Conservation (phyloP, 2,888 invertebrate species). For the Dryobotodes eremita region DNA sequence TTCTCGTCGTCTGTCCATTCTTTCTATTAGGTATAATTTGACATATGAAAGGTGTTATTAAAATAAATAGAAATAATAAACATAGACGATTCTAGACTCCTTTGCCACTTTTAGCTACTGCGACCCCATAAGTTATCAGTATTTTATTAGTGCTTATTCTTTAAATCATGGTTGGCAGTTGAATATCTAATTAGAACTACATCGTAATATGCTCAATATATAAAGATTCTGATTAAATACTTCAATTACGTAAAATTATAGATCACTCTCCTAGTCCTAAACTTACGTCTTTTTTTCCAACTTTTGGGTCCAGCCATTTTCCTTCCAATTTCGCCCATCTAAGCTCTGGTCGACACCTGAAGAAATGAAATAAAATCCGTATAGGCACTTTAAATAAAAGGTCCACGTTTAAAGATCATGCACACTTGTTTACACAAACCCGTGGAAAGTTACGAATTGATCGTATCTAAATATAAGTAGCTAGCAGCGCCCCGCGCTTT, state of each 20-base stretch:
- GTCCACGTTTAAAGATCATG: neutral
- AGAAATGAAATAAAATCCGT: constrained; percentile 2
- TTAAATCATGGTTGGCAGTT: neutral
- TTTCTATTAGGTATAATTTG: constrained; percentile 74
- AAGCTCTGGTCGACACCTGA: constrained; percentile 84
- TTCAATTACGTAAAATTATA: too few species aligned
- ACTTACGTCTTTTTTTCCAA: constrained; percentile 83
- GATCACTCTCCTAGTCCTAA: neutral
- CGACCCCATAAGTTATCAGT: neutral
- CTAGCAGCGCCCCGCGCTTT: too few species aligned
- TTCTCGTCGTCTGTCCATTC: constrained; percentile 85
- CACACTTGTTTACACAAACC: neutral
- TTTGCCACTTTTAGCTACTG: neutral
- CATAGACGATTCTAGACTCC: neutral
- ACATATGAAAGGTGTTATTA: neutral
- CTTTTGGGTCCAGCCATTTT: constrained; percentile 85
- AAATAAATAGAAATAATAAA: neutral
- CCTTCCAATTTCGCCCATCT: constrained; percentile 85
- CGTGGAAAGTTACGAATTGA: too few species aligned
- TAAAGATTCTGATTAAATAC: neutral
- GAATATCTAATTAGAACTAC: too few species aligned
- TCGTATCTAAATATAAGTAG: neutral
- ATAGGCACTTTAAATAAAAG: too few species aligned
- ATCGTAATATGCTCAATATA: neutral
- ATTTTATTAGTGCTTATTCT: neutral